Evolutionary conservation across 2,888 invertebrate species (phyloP).

Genomic region (Lasioglossum marginatum): DNA sequence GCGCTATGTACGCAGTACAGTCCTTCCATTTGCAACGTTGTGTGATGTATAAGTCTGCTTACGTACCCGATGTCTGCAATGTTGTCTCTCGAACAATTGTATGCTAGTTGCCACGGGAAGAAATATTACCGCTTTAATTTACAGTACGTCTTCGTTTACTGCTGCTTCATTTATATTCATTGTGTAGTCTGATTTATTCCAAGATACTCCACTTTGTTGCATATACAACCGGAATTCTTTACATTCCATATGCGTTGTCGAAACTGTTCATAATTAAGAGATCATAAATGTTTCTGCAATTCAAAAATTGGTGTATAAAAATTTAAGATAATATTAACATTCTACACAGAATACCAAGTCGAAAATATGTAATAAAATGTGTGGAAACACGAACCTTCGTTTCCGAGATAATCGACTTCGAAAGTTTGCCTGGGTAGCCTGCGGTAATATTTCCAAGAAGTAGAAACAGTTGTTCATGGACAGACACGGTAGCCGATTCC

Average conservation of each 20-base stretch:
- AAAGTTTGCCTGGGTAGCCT: neutral
- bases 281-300: neutral
- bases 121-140: neutral
- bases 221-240: neutral
- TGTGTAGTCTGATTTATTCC: neutral
- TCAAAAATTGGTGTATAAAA: accelerated
- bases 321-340: neutral
- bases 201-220: neutral
- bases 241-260: neutral
- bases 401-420: neutral
- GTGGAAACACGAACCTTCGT: neutral
- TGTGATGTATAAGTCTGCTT: neutral
- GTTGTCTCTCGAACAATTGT: neutral
- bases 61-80: neutral
- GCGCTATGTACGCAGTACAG: neutral
- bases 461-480: neutral
- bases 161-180: neutral
- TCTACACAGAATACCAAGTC: neutral
- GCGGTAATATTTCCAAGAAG: conserved; percentile 5
- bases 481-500: neutral
- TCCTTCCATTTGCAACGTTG: neutral
- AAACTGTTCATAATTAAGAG: neutral
- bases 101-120: neutral
- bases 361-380: neutral
- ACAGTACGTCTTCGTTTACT: neutral